phyloP scores from a whole-genome alignment of 1,140 invertebrate genomes.

The Drosophila nigrodunni region DNA sequence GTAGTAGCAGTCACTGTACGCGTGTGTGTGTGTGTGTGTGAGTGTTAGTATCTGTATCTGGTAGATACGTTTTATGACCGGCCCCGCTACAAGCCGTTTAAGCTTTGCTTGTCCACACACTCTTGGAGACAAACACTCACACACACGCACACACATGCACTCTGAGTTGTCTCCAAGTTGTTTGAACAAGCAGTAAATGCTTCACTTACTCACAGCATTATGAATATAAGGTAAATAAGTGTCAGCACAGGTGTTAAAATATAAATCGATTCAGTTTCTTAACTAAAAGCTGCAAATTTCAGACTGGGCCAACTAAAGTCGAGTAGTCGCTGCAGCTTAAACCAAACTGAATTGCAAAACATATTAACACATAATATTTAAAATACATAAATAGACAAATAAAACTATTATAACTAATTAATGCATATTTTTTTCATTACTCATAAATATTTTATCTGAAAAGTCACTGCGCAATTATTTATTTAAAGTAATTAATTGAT shows the following conservation, averaged over 20 bases:
- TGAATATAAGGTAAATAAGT: constrained; percentile 31
- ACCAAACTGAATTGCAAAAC: not conserved
- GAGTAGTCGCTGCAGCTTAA: not conserved
- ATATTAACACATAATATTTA: too few relatives aligned
- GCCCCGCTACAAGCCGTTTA: constrained; percentile 29
- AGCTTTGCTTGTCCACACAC: constrained; percentile 49
- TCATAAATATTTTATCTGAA: too few relatives aligned
- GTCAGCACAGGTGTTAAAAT: constrained; percentile 21
- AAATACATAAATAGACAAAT: too few relatives aligned
- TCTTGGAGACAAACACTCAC: constrained; percentile 13
- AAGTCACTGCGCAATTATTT: too few relatives aligned
- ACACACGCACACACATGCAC: constrained; percentile 3
- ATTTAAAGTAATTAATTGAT: too few relatives aligned
- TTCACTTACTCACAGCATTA: constrained; percentile 23
- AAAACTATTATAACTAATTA: too few relatives aligned
- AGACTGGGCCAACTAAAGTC: constrained; percentile 3
- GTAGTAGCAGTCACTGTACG: constrained; percentile 11
- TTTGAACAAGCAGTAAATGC: constrained; percentile 58
- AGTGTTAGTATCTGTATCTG: constrained; percentile 57
- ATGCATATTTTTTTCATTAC: too few relatives aligned
- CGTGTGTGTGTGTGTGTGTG: constrained; percentile 1
- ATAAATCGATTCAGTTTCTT: constrained; percentile 7
- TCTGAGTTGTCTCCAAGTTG: constrained; percentile 15
- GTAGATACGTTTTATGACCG: constrained; percentile 70
- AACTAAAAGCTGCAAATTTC: constrained; percentile 15